Base-by-base conservation (phyloP, 1,140 invertebrate genomes). In the Samia ricini region DNA sequence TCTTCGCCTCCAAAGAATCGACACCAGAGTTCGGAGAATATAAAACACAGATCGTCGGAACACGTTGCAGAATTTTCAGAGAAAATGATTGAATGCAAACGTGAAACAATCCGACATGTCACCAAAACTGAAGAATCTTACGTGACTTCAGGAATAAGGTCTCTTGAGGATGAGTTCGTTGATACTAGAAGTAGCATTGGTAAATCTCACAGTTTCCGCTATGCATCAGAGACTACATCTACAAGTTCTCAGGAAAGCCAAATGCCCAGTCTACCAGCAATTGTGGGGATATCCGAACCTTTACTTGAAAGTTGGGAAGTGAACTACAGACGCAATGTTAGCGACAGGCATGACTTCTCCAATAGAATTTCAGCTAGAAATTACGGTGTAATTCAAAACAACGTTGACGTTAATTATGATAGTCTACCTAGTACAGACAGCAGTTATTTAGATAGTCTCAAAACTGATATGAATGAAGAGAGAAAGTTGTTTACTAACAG, bases 141-240 rank as follows among this genome's bases (percentile, higher is more conserved):
- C 51, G 72, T 79, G 0, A 74, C 76, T 23, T 83, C 84, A 19
- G 84, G 78, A 1, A 36, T 86, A 22, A 69, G 90, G 84, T 85
- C 85, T 66, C 61, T 88, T 48, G 84, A 84, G 15, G 83, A 86
- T 20, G 90, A 92, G 66, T 89, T 77, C 21, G 67, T 81, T 2
- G 89, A 89, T 69, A 78, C 80, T 15, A 76, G 89, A 60, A 92
- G 91, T 72, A 91, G 91, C 20, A 91, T 94, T 36, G 91, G 93
- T 19, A 94, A 94, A 76, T 94, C 93, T 5, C 92, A 94, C 56
- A 94, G 94, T 76, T 94, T 94, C 72, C 91, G 93, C 64, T 91
- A 91, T 59, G 92, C 92, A 29, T 91, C 91, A 24, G 91, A 92
- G 71, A 77, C 79, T 10, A 77, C 85, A 24, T 87, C 88, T 0